Base-by-base conservation (phyloP, 2,888 invertebrate species). In the Polydrusus pterygomalis region DNA sequence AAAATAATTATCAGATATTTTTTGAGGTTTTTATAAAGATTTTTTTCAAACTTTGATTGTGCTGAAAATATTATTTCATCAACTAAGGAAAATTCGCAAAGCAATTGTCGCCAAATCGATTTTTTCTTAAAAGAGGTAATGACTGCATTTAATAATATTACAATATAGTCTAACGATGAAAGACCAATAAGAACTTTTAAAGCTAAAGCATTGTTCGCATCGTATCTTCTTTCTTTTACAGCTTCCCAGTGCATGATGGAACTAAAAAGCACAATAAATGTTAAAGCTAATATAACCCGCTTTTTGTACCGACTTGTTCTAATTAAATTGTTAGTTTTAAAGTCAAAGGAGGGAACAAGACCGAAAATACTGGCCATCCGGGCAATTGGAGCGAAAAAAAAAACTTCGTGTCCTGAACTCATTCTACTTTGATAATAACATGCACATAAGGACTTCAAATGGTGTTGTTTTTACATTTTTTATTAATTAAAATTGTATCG, bases 361-460 rank as follows among this genome's bases (percentile, higher is more conserved):
- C 17, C n/a, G 9, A 17, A 49, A 49, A 17, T 3, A 49, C 15
- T 49, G 1, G 17, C 47, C 5, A 49, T 18, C 6, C 8, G 1
- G 9, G 47, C 47, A 49, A 49, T 49, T 49, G 47, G 47, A 8
- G n/a, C 47, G 17, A 49, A 49, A 49, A 49, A 49, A 15, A 34
- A 34, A 2, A 34, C 34, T 34, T 34, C 34, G 34, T 34, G 9
- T 7, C 10, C 10, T 34, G n/a, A 45, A 13, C n/a, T 15, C 45
- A 45, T 45, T 34, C 8, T 34, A 1, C 34, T 7, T 34, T 7
- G 30, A 7, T 6, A 6, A 30, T 30, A 30, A 2, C 7, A 7
- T 30, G 2, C 30, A 7, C 2, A 34, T 34, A 1, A 34, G 8
- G 1, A 9, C 34, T 10, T 1, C 8, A 34, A 34, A 10, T 7